Evolutionary conservation across 2,113 vertebrate genomes (phyloP).

Genomic region (Muntiacus reevesi): DNA sequence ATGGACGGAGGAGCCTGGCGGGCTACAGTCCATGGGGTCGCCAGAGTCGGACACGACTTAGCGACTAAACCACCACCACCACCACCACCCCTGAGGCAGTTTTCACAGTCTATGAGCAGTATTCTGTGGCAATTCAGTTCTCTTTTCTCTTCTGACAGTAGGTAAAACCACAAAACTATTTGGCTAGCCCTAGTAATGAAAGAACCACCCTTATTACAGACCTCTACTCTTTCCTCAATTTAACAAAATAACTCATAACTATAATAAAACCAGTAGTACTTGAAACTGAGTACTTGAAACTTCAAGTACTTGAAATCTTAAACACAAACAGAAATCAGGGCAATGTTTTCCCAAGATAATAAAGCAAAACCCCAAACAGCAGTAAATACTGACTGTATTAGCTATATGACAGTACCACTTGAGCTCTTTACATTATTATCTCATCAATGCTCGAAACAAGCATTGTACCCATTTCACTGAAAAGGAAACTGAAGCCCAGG

Average conservation of each 20-base stretch:
- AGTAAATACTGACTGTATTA: background rate
- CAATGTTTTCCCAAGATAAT: background rate
- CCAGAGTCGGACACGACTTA: background rate
- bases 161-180: background rate
- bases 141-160: background rate
- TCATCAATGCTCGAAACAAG: background rate
- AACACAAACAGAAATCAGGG: conserved; percentile 6
- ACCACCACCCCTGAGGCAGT: background rate
- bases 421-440: background rate
- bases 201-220: background rate
- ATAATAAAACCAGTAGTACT: conserved; percentile 32
- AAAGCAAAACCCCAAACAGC: background rate
- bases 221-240: conserved; percentile 2
- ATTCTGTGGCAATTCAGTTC: background rate
- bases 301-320: background rate
- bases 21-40: fast-evolving
- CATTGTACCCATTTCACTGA: background rate
- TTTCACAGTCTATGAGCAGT: background rate
- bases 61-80: background rate
- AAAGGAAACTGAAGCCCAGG: background rate
- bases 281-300: background rate
- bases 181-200: background rate
- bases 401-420: background rate
- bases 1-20: background rate
- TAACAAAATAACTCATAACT: conserved; percentile 1